Base-by-base conservation (phyloP, 2,888 invertebrate species). In the Pollenia labialis region DNA sequence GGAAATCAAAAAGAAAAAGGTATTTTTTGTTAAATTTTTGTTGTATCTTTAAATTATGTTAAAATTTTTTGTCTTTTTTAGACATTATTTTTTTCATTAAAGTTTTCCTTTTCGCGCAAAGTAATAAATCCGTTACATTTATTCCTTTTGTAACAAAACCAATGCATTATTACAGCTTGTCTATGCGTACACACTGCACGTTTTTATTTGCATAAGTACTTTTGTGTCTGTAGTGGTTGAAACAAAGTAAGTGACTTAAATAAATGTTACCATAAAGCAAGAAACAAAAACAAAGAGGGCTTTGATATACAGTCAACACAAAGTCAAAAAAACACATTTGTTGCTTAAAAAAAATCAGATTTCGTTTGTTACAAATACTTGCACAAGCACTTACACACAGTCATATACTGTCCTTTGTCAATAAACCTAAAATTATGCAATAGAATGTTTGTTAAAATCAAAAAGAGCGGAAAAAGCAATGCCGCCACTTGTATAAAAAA, bases 341-440 rank as follows among this genome's bases (percentile, higher is more conserved):
- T 4, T n/a, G 52, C 11, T 6, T 50, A 23, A 68, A 12, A 66
- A 42, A 3, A 16, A 42, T 1, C 8, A 40, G 42, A 46, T 44
- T 10, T 8, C 18, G 46, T 68, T 52, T 68, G 68, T 40, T 18
- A 23, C 54, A 32, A 18, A 23, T 48, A 40, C 23, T n/a, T n/a
- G 14, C 18, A 40, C n/a, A 4, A 16, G 14, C 23, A 9, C 11
- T 12, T 56, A 32, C 62, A 16, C 44, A 40, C 14, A 18, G n/a
- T 46, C 23, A 11, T 40, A 48, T 66, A 40, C 32, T 72, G 66
- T 66, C 54, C 81, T 84, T 81, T 87, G 81, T 77, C 76, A 81
- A 87, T 77, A 81, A 83, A 83, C 86, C 86, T 76, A 74, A 83
- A 83, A 83, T 77, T 87, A 83, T 83, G 83, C 86, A 83, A 83